Percentiles rank a stretch among this genome's conserved stretches.
phyloP scores from a whole-genome alignment of 2,113 vertebrate genomes.

The Toxotes jaculatrix region DNA sequence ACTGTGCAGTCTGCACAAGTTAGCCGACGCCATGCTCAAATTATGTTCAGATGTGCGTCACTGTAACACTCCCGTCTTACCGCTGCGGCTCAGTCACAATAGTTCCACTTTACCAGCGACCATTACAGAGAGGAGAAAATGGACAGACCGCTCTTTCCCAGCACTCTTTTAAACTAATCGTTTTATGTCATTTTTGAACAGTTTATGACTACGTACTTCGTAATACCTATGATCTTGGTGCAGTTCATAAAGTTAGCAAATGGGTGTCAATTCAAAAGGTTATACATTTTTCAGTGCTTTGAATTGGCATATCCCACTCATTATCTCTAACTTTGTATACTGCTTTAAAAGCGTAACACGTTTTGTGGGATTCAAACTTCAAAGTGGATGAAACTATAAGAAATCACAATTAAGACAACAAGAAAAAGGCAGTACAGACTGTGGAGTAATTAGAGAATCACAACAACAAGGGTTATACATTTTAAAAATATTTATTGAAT shows the following conservation, averaged over 20 bases:
- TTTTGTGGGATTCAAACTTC: not conserved
- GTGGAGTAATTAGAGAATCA: not conserved
- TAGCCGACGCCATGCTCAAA: constrained; percentile 78
- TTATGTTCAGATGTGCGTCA: not conserved
- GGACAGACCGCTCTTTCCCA: too few relatives aligned
- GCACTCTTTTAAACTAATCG: not conserved
- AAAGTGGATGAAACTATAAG: not conserved
- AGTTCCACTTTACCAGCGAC: constrained; percentile 36
- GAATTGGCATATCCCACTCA: too few relatives aligned
- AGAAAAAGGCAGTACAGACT: not conserved
- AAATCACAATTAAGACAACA: not conserved
- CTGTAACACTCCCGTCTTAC: constrained; percentile 41
- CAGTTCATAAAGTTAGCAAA: not conserved
- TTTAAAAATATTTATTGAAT: constrained; percentile 44
- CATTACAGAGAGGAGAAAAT: not conserved
- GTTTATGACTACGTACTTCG: too few relatives aligned
- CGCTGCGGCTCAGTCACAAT: too few relatives aligned
- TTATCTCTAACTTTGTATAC: too few relatives aligned
- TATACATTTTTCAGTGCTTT: too few relatives aligned
- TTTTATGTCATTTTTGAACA: not conserved
- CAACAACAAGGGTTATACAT: not conserved
- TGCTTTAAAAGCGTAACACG: too few relatives aligned
- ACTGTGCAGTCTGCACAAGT: constrained; percentile 54
- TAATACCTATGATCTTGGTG: not conserved
- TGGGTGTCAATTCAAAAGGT: too few relatives aligned